Evolutionary conservation across 2,888 invertebrate genomes (phyloP).

Genomic region (Ferrisia virgata): DNA sequence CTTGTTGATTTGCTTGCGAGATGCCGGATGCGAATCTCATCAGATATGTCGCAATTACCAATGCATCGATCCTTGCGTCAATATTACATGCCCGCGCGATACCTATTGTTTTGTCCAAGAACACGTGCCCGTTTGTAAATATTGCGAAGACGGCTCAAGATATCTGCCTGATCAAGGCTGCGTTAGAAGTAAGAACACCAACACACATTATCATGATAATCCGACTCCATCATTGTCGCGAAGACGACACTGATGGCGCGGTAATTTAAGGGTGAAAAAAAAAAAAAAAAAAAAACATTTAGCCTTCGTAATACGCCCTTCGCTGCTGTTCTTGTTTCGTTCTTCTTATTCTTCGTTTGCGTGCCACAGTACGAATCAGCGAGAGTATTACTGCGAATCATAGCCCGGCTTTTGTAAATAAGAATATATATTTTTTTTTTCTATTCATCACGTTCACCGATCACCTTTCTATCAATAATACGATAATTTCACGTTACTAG

Average conservation of each 20-base stretch:
- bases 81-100: slow-evolving; percentile 76
- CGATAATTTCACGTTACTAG: not conserved
- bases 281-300: too few relatives aligned
- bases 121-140: slow-evolving; percentile 92
- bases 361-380: too few relatives aligned
- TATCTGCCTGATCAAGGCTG: slow-evolving; percentile 70
- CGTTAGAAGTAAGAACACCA: slow-evolving; percentile 79
- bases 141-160: slow-evolving; percentile 87
- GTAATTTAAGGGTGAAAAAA: too few relatives aligned
- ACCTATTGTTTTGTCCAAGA: slow-evolving; percentile 91
- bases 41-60: slow-evolving; percentile 83
- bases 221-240: not conserved
- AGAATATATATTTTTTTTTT: too few relatives aligned
- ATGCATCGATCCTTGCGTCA: slow-evolving; percentile 86
- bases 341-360: too few relatives aligned
- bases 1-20: slow-evolving; percentile 82
- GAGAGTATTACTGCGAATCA: too few relatives aligned
- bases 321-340: too few relatives aligned
- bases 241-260: not conserved
- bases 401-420: too few relatives aligned
- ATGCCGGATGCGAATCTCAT: slow-evolving; percentile 80
- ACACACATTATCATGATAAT: not conserved
- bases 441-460: too few relatives aligned
- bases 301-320: too few relatives aligned
- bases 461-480: not conserved